Evolutionary conservation across 2,888 invertebrate species (phyloP), one percentile per base, ranked within the genome.

Genomic region (Deilephila porcellus): DNA sequence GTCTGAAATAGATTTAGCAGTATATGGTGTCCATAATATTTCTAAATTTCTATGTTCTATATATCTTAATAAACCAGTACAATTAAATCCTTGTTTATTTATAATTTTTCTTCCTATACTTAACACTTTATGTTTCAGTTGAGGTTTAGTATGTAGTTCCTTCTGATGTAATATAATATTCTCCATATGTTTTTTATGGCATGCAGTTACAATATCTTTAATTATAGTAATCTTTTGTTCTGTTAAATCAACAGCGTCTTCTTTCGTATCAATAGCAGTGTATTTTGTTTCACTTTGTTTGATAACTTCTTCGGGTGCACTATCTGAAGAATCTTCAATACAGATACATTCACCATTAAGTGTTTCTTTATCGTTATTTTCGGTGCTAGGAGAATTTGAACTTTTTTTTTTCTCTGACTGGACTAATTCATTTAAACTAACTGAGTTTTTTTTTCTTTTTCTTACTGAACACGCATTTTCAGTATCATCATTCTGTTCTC

Each of bases 51-150:
- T 90, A 75, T 89, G 80, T 78, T 93, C 91, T 79, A 93, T 80
- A 79, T 87, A 94, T 77, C 90, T 85, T 60, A 93, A 80, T 32
- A 94, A 71, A 7, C 92, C 93, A 74, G 83, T 89, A 73, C 89
- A 89, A 77, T 86, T 87, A 70, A 91, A 83, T 59, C 85, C 85
- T 70, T 84, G 82, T 76, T 84, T 87, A 78, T 86, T 87, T 72
- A 94, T 86, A 37, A 89, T 81, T 85, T 93, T 93, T 75, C 88
- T 83, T 71, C 94, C 94, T 71, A 94, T 87, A 79, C 91, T 93
- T 80, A 92, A 84, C 63, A 94, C 77, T 85, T 93, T 93, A 74
- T 88, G 91, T 83, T 89, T 89, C 11, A 93, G 77, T 74, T 86
- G 85, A 72, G 83, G 82, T 76, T 89, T 85, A 73, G 79, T 78